phyloP scores from a whole-genome alignment of 1,140 invertebrate species.

The Dendrolimus punctatus region DNA sequence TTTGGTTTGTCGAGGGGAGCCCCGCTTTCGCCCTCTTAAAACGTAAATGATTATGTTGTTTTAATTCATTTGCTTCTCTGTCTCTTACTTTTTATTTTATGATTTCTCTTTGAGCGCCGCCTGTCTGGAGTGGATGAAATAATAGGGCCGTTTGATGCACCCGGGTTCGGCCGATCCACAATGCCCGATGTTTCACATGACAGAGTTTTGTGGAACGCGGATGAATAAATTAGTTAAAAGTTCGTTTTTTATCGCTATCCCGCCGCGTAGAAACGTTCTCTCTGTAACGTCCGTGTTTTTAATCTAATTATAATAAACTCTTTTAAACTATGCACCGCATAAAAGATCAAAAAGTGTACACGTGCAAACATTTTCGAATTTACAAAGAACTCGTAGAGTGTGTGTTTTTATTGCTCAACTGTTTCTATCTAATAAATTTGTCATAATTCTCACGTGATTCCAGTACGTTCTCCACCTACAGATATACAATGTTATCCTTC shows the following conservation, averaged over 20 bases:
- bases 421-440: too few relatives aligned
- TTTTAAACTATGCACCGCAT: slow-evolving; percentile 6
- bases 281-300: slow-evolving; percentile 11
- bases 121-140: slow-evolving; percentile 54
- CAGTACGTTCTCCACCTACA: too few relatives aligned
- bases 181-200: slow-evolving; percentile 15
- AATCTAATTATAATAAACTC: slow-evolving; percentile 13
- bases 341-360: slow-evolving; percentile 11
- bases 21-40: slow-evolving; percentile 52
- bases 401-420: too few relatives aligned
- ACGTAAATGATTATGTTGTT: slow-evolving; percentile 69
- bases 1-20: slow-evolving; percentile 59
- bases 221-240: slow-evolving; percentile 28
- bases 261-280: slow-evolving; percentile 10
- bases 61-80: slow-evolving; percentile 67
- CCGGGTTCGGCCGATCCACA: slow-evolving; percentile 8
- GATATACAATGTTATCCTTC: too few relatives aligned
- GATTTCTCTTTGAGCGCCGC: slow-evolving; percentile 53
- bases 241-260: slow-evolving; percentile 11
- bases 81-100: slow-evolving; percentile 48
- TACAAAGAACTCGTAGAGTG: too few relatives aligned
- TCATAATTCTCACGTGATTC: too few relatives aligned
- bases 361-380: background rate
- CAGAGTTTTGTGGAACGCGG: slow-evolving; percentile 17
- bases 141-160: slow-evolving; percentile 28